Percentiles rank a stretch among this genome's conserved stretches.
Evolutionary conservation across 2,888 invertebrate genomes (phyloP).

Genomic region (Xestobium rufovillosum): DNA sequence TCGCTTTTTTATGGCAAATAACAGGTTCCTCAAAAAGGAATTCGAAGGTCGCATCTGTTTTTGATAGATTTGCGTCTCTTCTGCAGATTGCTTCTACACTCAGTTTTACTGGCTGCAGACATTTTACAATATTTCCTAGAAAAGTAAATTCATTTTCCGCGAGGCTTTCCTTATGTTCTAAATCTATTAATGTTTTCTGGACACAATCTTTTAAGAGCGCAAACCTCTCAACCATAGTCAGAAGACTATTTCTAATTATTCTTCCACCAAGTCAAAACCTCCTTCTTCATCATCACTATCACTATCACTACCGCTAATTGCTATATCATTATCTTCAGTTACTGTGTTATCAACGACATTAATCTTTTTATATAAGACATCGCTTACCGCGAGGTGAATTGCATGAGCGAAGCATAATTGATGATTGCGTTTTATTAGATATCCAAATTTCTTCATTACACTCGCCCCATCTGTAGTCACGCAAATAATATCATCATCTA

Average conservation of each 20-base stretch:
- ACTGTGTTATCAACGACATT: too few species aligned
- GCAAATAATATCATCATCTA: conserved; percentile 11
- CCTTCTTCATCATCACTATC: too few species aligned
- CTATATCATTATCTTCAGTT: too few species aligned
- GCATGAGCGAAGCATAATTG: too few species aligned
- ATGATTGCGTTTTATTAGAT: conserved; percentile 15
- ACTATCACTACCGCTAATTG: too few species aligned
- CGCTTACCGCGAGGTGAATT: conserved; percentile 21
- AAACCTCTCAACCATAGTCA: conserved; percentile 17
- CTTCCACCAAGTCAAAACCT: too few species aligned
- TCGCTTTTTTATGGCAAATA: conserved; percentile 8
- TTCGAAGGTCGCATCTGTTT: conserved; percentile 17
- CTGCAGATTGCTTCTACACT: too few species aligned
- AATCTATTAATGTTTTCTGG: conserved; percentile 12
- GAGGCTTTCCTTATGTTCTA: too few species aligned
- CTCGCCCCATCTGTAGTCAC: conserved; percentile 18
- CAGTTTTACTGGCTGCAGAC: too few species aligned
- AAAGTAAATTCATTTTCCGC: too few species aligned
- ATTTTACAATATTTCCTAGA: too few species aligned
- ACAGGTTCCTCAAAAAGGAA: conserved; percentile 15
- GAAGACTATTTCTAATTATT: conserved; percentile 18
- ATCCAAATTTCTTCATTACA: conserved; percentile 22
- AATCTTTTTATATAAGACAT: conserved; percentile 21
- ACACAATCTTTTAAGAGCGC: conserved; percentile 14
- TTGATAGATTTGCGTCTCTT: conserved; percentile 16